Conservation (phyloP, 2,888 invertebrate species). For the Dryobota labecula region DNA sequence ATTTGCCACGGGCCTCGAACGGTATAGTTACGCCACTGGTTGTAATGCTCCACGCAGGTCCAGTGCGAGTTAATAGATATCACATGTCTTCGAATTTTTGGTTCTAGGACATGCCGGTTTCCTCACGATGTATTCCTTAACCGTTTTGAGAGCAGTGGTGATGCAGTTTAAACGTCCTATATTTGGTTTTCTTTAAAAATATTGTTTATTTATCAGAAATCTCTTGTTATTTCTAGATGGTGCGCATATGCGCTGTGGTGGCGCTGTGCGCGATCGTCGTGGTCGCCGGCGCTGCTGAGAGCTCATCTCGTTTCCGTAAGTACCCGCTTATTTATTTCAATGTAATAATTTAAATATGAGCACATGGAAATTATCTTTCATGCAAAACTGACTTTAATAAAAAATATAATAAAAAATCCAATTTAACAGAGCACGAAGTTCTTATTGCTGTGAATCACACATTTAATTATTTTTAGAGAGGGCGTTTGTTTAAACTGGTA, state of each 20-base stretch:
- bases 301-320: slow-evolving; percentile 83
- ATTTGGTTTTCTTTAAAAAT: background rate
- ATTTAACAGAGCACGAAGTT: background rate
- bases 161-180: background rate
- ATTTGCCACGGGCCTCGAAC: too few species aligned
- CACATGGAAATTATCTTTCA: background rate
- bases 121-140: too few species aligned
- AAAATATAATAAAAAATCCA: background rate
- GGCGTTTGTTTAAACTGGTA: background rate
- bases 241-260: slow-evolving; percentile 76
- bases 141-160: too few species aligned
- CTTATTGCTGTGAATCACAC: background rate
- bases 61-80: too few species aligned
- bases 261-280: slow-evolving; percentile 76
- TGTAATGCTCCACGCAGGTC: too few species aligned
- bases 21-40: too few species aligned
- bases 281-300: slow-evolving; percentile 74
- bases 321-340: slow-evolving; percentile 40
- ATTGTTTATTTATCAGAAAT: slow-evolving; percentile 6
- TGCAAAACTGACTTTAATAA: background rate
- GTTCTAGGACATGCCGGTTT: too few species aligned
- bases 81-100: too few species aligned
- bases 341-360: background rate
- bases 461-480: background rate
- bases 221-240: slow-evolving; percentile 77